phyloP scores from a whole-genome alignment of 1,140 invertebrate species.

The Camponotus vicinus region DNA sequence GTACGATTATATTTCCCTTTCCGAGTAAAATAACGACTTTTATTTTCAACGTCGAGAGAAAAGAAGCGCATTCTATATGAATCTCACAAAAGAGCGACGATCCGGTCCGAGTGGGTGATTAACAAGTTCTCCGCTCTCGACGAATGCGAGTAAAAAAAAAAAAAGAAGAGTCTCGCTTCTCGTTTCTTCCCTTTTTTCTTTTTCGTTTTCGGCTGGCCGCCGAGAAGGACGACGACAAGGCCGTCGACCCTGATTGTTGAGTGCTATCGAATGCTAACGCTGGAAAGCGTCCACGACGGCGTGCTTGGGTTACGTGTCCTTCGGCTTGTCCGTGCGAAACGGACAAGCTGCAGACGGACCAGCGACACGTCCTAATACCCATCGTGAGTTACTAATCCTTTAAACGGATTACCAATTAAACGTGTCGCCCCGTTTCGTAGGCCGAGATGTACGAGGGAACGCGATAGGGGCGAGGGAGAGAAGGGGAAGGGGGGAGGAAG shows the following conservation, averaged over 20 bases:
- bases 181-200: neutral
- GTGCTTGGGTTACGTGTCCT: constrained; percentile 73
- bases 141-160: neutral
- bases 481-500: neutral
- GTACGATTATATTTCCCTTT: neutral
- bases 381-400: constrained; percentile 85
- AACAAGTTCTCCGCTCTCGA: neutral
- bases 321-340: constrained; percentile 80
- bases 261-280: constrained; percentile 20
- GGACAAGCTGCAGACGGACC: constrained; percentile 81
- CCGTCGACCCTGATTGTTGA: constrained; percentile 21
- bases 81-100: neutral
- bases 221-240: constrained; percentile 8
- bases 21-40: neutral
- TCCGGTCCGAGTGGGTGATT: neutral
- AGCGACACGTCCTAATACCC: constrained; percentile 82
- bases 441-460: constrained; percentile 52
- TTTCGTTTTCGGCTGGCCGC: neutral
- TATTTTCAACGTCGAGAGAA: neutral
- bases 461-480: constrained; percentile 8
- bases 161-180: neutral
- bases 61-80: no score
- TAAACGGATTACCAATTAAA: constrained; percentile 86
- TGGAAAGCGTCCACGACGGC: constrained; percentile 52
- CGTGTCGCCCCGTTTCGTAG: constrained; percentile 77